These are phyloP conservation scores for Ganaspis brasiliensis DNA, from an alignment of 2,888 invertebrate genomes.

Conservation along the genomic window DNA sequence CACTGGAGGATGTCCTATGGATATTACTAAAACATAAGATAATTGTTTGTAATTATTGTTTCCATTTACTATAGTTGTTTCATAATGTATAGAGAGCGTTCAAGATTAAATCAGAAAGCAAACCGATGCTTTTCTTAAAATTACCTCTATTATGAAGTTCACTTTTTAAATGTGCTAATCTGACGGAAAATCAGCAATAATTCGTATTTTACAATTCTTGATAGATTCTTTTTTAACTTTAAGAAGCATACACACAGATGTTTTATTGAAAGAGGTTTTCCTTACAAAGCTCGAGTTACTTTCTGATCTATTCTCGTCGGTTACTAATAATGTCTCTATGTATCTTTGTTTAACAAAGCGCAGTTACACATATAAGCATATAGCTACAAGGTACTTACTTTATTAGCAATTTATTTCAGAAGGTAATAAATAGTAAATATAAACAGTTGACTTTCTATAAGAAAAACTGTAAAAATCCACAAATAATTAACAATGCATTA, in stretches of 20 bases:
- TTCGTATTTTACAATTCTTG: not conserved
- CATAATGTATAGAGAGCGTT: conserved; percentile 51
- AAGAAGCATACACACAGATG: not conserved
- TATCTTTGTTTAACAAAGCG: not conserved
- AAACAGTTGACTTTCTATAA: not conserved
- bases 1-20: conserved; percentile 78
- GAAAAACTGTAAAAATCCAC: not conserved
- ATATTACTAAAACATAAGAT: conserved; percentile 79
- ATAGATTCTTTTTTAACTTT: not conserved
- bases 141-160: too few relatives aligned
- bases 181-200: too few relatives aligned
- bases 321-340: conserved; percentile 3
- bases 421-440: not conserved
- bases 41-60: conserved; percentile 56
- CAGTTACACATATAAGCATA: not conserved
- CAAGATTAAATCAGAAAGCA: not conserved
- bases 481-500: not conserved
- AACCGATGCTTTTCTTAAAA: too few relatives aligned
- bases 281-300: not conserved
- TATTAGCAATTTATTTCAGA: conserved; percentile 4
- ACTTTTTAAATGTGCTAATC: too few relatives aligned
- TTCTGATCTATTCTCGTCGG: not conserved
- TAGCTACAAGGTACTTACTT: conserved; percentile 35
- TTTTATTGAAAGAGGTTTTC: not conserved
- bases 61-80: conserved; percentile 64